phyloP scores from a whole-genome alignment of 2,113 vertebrate genomes.

The Empidonax alnorum region DNA sequence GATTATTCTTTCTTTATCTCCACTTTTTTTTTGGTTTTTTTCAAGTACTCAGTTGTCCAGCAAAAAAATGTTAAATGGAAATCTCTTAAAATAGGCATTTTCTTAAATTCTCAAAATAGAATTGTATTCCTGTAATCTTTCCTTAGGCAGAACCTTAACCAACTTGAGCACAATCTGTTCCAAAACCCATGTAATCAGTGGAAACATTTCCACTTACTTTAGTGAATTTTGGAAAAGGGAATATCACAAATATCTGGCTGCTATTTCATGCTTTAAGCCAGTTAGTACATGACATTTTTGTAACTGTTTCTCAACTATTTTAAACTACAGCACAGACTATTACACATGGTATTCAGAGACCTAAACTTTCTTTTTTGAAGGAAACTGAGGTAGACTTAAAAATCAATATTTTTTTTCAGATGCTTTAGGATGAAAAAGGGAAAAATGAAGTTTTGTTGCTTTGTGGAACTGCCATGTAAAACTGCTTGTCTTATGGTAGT shows the following conservation, averaged over 20 bases:
- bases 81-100: slow-evolving; percentile 15
- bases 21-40: background rate
- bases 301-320: background rate
- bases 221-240: slow-evolving; percentile 12
- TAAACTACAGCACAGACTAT: background rate
- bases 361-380: background rate
- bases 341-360: background rate
- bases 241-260: background rate
- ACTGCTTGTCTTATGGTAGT: background rate
- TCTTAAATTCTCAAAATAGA: slow-evolving; percentile 40
- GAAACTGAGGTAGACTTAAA: background rate
- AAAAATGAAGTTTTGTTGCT: background rate
- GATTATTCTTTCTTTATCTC: background rate
- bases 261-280: background rate
- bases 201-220: slow-evolving; percentile 14
- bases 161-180: slow-evolving; percentile 12
- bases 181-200: background rate
- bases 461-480: background rate
- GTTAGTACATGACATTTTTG: background rate
- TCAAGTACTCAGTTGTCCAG: background rate
- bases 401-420: background rate
- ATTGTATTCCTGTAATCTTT: slow-evolving; percentile 7
- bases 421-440: background rate
- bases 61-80: background rate
- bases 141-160: background rate